phyloP scores from a whole-genome alignment of 2,113 vertebrate genomes.

The Rhagologus leucostigma region DNA sequence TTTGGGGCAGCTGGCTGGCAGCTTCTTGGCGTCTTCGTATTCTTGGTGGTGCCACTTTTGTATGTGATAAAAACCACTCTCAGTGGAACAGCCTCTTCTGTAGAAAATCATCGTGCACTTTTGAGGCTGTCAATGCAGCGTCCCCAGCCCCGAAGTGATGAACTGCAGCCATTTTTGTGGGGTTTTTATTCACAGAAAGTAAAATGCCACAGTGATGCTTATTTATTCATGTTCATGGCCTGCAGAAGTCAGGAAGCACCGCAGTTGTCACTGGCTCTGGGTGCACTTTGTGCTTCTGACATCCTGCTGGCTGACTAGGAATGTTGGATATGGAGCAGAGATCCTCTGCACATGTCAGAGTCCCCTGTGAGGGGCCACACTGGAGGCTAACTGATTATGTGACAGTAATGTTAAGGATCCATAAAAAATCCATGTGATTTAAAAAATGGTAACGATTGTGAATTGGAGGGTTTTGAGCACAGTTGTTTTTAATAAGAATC shows the following conservation, averaged over 20 bases:
- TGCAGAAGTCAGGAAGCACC: background rate
- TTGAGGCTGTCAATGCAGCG: background rate
- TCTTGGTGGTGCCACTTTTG: background rate
- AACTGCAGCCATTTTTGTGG: background rate
- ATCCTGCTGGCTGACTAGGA: background rate
- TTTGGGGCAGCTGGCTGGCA: slow-evolving; percentile 5
- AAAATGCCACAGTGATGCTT: background rate
- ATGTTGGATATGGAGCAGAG: background rate
- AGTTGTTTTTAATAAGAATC: background rate
- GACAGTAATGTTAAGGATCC: background rate
- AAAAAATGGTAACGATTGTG: background rate
- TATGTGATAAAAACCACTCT: background rate
- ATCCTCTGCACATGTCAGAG: background rate
- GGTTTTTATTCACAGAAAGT: background rate
- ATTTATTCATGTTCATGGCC: rapidly evolving
- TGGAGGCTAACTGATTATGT: background rate
- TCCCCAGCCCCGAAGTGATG: background rate
- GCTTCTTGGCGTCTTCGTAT: background rate
- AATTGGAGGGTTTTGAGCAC: rapidly evolving
- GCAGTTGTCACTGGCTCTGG: background rate
- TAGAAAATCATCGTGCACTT: background rate
- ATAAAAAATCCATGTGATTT: background rate
- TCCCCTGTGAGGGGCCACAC: background rate
- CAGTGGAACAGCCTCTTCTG: background rate
- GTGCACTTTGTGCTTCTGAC: background rate